phyloP scores from a whole-genome alignment of 1,140 invertebrate species.

The Trissolcus basalis region DNA sequence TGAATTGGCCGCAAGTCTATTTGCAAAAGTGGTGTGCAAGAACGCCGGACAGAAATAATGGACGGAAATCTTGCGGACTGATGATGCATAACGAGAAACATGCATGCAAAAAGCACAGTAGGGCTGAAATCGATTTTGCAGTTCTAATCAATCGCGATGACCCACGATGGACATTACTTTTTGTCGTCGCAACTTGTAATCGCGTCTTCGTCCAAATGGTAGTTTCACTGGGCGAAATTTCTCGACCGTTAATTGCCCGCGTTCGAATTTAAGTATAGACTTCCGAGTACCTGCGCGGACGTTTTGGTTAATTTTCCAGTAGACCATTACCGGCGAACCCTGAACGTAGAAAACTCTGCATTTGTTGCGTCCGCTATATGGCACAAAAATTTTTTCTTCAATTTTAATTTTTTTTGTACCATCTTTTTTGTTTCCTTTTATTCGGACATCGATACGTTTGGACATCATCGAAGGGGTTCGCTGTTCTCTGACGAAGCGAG shows the following conservation, averaged over 20 bases:
- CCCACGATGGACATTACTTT: background rate
- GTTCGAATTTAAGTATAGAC: constrained; percentile 48
- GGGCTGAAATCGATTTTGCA: constrained; percentile 6
- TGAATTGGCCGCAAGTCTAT: too few relatives aligned
- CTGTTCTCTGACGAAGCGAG: constrained; percentile 28
- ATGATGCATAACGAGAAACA: constrained; percentile 21
- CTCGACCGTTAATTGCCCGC: constrained; percentile 36
- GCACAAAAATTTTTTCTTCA: constrained; percentile 9
- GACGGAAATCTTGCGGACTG: constrained; percentile 19
- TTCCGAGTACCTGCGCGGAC: constrained; percentile 27
- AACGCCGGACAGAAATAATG: constrained; percentile 11
- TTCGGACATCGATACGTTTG: constrained; percentile 27
- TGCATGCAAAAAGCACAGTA: constrained; percentile 13
- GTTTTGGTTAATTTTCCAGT: constrained; percentile 48
- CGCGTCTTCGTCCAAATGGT: background rate
- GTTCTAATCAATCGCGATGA: too few relatives aligned
- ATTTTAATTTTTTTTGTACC: background rate
- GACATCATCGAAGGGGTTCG: constrained; percentile 27
- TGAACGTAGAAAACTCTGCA: constrained; percentile 44
- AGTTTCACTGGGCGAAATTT: constrained; percentile 14
- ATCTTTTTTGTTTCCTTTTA: constrained; percentile 13
- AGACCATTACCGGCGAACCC: constrained; percentile 39
- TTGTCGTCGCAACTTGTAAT: background rate
- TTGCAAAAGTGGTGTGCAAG: background rate
- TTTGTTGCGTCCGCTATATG: constrained; percentile 26